These are phyloP conservation scores for Chrysodeixis includens DNA, from an alignment of 2,888 invertebrate genomes.

Conservation along the genomic window DNA sequence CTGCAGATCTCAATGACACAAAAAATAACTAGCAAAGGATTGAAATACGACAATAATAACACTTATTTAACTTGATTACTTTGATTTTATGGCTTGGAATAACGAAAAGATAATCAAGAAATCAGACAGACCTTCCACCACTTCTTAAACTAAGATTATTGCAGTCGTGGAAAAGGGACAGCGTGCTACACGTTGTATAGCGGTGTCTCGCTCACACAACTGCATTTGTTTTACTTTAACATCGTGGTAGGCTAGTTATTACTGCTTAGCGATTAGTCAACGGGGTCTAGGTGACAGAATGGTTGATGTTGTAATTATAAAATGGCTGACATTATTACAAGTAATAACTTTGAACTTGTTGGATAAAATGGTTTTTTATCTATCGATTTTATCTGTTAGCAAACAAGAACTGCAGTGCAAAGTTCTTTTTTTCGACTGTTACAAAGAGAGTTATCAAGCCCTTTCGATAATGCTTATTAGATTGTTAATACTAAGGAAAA, in stretches of 20 bases:
- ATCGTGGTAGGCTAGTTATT: conserved; percentile 5
- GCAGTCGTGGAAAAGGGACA: too few species aligned
- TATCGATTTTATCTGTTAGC: too few species aligned
- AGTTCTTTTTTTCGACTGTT: too few species aligned
- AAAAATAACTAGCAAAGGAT: not conserved
- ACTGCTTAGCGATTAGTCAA: conserved; percentile 24
- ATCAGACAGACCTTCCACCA: not conserved
- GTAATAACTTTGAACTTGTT: conserved; percentile 9
- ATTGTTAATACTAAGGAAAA: too few species aligned
- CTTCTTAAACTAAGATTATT: too few species aligned
- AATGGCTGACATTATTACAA: conserved; percentile 26
- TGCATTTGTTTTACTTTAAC: too few species aligned
- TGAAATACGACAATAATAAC: not conserved
- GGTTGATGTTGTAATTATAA: conserved; percentile 13
- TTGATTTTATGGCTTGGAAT: conserved; percentile 4
- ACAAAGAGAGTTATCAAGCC: too few species aligned
- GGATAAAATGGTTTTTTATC: not conserved
- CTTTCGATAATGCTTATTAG: too few species aligned
- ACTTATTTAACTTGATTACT: conserved; percentile 8
- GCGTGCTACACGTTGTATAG: too few species aligned
- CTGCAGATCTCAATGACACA: not conserved
- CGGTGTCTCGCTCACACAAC: too few species aligned
- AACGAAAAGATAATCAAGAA: conserved; percentile 16
- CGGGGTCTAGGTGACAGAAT: conserved; percentile 43
- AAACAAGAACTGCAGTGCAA: too few species aligned